Percentiles rank a stretch among this genome's conserved stretches.
Conservation (phyloP, 2,797 vertebrate species). For the Sebastes itinus region DNA sequence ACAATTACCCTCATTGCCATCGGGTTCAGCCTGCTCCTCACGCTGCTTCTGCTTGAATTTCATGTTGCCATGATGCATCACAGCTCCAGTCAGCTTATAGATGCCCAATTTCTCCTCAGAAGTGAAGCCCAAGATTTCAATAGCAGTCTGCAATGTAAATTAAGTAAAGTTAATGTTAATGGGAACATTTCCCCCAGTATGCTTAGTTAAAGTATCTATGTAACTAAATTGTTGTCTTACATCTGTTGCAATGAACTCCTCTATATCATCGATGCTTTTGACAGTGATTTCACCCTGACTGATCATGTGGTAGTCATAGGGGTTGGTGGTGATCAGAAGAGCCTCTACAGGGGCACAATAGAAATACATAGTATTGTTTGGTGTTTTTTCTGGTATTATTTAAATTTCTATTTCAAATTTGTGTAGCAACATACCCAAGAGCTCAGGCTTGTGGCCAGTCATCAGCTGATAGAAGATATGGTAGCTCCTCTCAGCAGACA, state of each 20-base stretch:
- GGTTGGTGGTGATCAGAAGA: constrained; percentile 90
- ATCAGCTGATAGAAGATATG: constrained; percentile 93
- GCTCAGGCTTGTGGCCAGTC: constrained; percentile 89
- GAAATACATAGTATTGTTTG: not conserved
- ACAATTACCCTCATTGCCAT: constrained; percentile 87
- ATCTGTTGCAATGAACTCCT: constrained; percentile 90
- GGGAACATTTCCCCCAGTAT: not conserved
- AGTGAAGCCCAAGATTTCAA: constrained; percentile 86
- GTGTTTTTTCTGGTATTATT: not conserved
- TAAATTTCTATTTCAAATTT: not conserved
- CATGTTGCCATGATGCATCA: constrained; percentile 89
- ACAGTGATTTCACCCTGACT: constrained; percentile 90
- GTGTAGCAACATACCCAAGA: constrained; percentile 62
- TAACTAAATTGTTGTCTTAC: constrained; percentile 69
- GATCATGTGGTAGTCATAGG: constrained; percentile 87
- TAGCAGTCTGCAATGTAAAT: constrained; percentile 80
- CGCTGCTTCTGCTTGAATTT: constrained; percentile 91
- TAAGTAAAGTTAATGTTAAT: not conserved
- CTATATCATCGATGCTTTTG: constrained; percentile 88
- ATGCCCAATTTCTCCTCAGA: constrained; percentile 82
- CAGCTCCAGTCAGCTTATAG: constrained; percentile 86
- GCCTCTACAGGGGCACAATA: constrained; percentile 70
- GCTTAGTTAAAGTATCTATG: not conserved
- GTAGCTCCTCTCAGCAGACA: constrained; percentile 90
- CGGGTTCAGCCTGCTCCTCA: constrained; percentile 88